Base-by-base conservation (phyloP, 2,113 vertebrate species). In the Centropus unirufus region DNA sequence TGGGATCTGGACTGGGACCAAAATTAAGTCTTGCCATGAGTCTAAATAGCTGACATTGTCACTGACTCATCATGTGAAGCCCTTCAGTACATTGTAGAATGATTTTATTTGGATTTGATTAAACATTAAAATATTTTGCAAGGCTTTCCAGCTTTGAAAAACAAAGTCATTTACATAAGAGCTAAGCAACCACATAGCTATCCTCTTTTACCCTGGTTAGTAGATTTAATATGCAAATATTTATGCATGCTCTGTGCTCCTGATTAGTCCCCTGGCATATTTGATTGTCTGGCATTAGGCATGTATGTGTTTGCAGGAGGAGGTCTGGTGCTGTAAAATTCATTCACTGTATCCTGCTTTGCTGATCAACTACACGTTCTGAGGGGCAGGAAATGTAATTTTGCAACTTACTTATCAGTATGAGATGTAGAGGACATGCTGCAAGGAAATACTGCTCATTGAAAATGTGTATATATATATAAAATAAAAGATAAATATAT, bases 91-190 rank as follows among this genome's bases (percentile, higher is more conserved):
- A 39, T 59, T 94, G 80, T 94, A 93, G 95, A 96, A 96, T 97
- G 40, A 78, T 96, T 97, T 97, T 97, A 95, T 98, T 98, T 97
- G 95, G 97, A 96, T 97, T 98, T 95, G 93, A 97, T 97, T 96
- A 97, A 95, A 96, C 94, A 96, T 89, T 40, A 96, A 98, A 97
- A 83, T 96, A 88, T 97, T 97, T 95, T 97, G 92, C 93, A 93
- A 95, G 94, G 92, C 58, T 93, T 96, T 96, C 77, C 95, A 92
- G 95, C 95, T 93, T 95, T 96, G 94, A 95, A 97, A 97, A 97
- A 95, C 95, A 97, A 97, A 97, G 85, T 97, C 49, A 95, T 92
- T 94, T 96, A 75, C 73, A 76, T 93, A 95, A 97, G 47, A 81
- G 52, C 63, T 58, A 68, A 81, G 64, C 72, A 72, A 81, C 85